A percentile compares a stretch with the other conserved stretches of the same genome.
These are phyloP conservation scores for Tineola bisselliella DNA, from an alignment of 2,888 invertebrate genomes.

Conservation along the genomic window DNA sequence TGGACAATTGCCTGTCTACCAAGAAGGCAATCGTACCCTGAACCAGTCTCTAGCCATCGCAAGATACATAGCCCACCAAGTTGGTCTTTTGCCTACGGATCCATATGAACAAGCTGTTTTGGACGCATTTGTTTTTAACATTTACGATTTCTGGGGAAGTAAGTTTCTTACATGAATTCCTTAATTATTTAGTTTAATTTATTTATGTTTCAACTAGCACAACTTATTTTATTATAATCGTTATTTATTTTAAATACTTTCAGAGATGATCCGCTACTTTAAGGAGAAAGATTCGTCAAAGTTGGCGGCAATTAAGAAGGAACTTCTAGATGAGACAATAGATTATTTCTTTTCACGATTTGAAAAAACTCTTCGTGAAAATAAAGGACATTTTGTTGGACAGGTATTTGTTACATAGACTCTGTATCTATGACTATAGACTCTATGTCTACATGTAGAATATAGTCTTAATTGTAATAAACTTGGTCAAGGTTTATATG, in stretches of 20 bases:
- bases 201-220: no score
- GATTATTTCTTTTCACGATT: slow-evolving; percentile 43
- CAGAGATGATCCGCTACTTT: slow-evolving; percentile 30
- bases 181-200: no score
- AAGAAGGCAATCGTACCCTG: slow-evolving; percentile 33
- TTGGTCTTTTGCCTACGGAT: slow-evolving; percentile 51
- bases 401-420: neutral
- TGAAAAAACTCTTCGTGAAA: slow-evolving; percentile 34
- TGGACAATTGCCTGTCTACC: slow-evolving; percentile 44
- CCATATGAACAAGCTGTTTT: slow-evolving; percentile 56
- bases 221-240: no score
- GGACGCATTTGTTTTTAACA: slow-evolving; percentile 49
- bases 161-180: slow-evolving; percentile 25
- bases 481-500: no score
- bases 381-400: slow-evolving; percentile 8
- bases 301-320: slow-evolving; percentile 30
- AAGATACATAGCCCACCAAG: slow-evolving; percentile 58
- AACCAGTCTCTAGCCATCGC: slow-evolving; percentile 57
- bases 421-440: no score
- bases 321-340: slow-evolving; percentile 31
- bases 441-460: no score
- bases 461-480: no score
- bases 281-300: slow-evolving; percentile 29
- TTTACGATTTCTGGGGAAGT: slow-evolving; percentile 60
- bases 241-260: no score